phyloP scores from a whole-genome alignment of 2,113 vertebrate genomes.

The Cynoglossus semilaevis region DNA sequence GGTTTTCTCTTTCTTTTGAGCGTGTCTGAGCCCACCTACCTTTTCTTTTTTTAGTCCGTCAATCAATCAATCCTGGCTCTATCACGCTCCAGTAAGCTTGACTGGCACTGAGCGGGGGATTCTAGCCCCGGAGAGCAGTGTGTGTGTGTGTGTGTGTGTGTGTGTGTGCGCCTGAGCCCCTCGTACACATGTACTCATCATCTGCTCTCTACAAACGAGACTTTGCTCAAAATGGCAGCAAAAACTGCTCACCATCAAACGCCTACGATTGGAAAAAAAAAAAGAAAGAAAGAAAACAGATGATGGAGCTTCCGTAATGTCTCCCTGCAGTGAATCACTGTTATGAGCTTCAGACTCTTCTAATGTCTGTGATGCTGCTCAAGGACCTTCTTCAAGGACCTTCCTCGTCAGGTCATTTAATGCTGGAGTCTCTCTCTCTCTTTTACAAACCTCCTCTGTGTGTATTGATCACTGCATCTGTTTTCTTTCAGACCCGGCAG shows the following conservation, averaged over 20 bases:
- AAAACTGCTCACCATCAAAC: neutral
- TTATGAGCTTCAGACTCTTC: neutral
- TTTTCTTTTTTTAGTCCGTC: constrained; percentile 17
- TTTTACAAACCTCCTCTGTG: constrained; percentile 9
- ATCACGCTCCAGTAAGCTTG: constrained; percentile 53
- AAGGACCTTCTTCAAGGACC: constrained; percentile 34
- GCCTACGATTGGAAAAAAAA: no score
- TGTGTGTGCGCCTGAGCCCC: neutral
- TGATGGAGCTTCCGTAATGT: no score
- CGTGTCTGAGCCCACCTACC: neutral
- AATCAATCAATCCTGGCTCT: constrained; percentile 7
- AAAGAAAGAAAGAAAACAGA: no score
- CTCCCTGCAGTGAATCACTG: neutral
- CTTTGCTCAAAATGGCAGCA: constrained; percentile 27
- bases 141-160: constrained; percentile 5
- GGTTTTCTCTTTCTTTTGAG: constrained; percentile 16
- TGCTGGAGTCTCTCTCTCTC: neutral
- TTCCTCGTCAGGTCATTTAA: constrained; percentile 26
- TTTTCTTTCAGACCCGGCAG: constrained; percentile 21
- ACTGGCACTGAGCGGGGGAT: constrained; percentile 53
- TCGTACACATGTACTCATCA: constrained; percentile 9
- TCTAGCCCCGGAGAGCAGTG: constrained; percentile 9
- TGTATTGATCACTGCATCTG: constrained; percentile 31
- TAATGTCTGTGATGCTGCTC: constrained; percentile 6
- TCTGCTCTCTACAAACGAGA: constrained; percentile 3